Base-by-base conservation (phyloP, 2,797 vertebrate species). In the Enteromius radiatus region DNA sequence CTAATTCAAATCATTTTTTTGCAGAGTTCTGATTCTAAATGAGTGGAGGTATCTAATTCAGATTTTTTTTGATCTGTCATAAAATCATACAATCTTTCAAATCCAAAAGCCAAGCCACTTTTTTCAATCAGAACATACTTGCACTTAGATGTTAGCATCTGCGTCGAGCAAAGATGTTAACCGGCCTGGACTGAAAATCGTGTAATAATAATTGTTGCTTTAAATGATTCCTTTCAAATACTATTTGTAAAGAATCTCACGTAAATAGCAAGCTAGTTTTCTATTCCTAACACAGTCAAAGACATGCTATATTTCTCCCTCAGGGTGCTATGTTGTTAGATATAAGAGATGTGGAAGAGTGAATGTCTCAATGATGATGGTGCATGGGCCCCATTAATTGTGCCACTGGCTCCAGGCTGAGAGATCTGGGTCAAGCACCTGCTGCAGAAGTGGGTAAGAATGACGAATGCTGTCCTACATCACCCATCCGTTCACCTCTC, bases 381-480 rank as follows among this genome's bases (percentile, higher is more conserved):
- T 84, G 84, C 56, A 76, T 86, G 88, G 91, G 87, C 85, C 85
- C 87, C 91, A 93, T 93, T 93, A 91, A 93, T 93, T 93, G 91
- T 91, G 70, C 84, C 69, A 88, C 83, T 80, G 82, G 87, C 89
- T 90, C 87, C 87, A 88, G 89, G 89, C 87, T 89, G 86, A 91
- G 93, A 84, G 86, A 95, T 93, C 85, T 94, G 90, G 95, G 94
- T 89, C 94, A 94, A 88, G 92, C 92, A 93, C 93, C 94, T 94
- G 94, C 93, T 93, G 92, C 91, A 92, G 92, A 94, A 95, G 87
- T 92, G 92, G 93, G 93, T 92, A 92, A 92, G 89, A 91, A 95
- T 94, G 94, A 95, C 92, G 89, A 92, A 94, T 94, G 93, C 87
- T 88, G 94, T 92, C 93, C 94, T 93, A 94, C 87, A 94, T 94